These are phyloP conservation scores for Coregonus clupeaformis DNA, from an alignment of 2,113 vertebrate species.

Conservation along the genomic window DNA sequence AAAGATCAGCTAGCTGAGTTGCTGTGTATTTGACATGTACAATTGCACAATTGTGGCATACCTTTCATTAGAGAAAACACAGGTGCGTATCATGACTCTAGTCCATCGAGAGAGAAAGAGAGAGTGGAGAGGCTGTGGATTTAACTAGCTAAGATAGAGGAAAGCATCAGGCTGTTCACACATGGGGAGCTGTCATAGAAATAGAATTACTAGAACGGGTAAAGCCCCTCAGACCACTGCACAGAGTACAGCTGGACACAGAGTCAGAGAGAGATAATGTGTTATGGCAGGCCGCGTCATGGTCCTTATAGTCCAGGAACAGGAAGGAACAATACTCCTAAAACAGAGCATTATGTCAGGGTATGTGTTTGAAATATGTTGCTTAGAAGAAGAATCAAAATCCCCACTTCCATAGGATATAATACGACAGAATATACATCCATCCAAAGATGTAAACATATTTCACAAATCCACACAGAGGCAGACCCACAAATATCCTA, in stretches of 20 bases:
- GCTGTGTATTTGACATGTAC: conserved; percentile 30
- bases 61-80: conserved; percentile 7
- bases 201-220: no score
- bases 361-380: neutral
- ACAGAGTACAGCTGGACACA: conserved; percentile 19
- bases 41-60: conserved; percentile 32
- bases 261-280: conserved; percentile 32
- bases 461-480: neutral
- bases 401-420: neutral
- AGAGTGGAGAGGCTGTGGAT: neutral
- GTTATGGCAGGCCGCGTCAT: conserved; percentile 15
- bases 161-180: neutral
- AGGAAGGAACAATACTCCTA: no score
- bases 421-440: no score
- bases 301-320: conserved; percentile 8
- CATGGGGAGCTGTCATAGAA: no score
- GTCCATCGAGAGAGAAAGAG: neutral
- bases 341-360: neutral
- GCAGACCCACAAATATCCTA: no score
- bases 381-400: no score
- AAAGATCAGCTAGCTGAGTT: conserved; percentile 34
- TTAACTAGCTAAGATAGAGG: no score
- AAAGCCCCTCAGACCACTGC: neutral
- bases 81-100: no score
- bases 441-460: neutral